Conservation (phyloP, 2,113 vertebrate genomes). For the Sturnira hondurensis region DNA sequence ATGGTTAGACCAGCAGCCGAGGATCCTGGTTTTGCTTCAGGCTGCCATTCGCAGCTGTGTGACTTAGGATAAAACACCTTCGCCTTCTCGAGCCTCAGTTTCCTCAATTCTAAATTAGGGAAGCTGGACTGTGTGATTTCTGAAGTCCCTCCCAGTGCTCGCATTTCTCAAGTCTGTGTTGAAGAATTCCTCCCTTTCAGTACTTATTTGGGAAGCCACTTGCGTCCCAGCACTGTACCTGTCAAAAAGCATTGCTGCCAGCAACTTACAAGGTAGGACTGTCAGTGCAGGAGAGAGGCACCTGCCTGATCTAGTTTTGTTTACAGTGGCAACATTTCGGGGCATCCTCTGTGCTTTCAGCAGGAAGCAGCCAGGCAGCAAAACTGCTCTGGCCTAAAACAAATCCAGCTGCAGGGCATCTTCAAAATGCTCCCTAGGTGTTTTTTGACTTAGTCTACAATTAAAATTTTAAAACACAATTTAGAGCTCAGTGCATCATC, state of each 20-base stretch:
- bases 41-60: not conserved
- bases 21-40: not conserved
- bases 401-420: conserved; percentile 45
- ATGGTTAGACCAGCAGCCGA: not conserved
- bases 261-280: not conserved
- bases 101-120: not conserved
- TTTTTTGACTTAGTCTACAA: conserved; percentile 41
- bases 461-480: conserved; percentile 38
- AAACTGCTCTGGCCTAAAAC: conserved; percentile 40
- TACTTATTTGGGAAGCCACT: conserved; percentile 18
- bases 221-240: conserved; percentile 9
- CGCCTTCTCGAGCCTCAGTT: not conserved
- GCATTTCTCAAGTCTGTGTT: not conserved
- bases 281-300: not conserved
- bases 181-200: not conserved
- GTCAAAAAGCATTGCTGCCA: conserved; percentile 22
- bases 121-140: not conserved
- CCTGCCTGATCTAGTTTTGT: conserved; percentile 8
- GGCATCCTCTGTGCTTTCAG: conserved; percentile 41
- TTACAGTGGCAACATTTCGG: conserved; percentile 30
- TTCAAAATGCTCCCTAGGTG: conserved; percentile 11
- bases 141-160: not conserved
- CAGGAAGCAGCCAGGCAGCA: conserved; percentile 57
- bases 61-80: not conserved
- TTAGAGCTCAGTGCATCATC: not conserved